Base-by-base conservation (phyloP, 2,888 invertebrate genomes). In the Ormia ochracea region DNA sequence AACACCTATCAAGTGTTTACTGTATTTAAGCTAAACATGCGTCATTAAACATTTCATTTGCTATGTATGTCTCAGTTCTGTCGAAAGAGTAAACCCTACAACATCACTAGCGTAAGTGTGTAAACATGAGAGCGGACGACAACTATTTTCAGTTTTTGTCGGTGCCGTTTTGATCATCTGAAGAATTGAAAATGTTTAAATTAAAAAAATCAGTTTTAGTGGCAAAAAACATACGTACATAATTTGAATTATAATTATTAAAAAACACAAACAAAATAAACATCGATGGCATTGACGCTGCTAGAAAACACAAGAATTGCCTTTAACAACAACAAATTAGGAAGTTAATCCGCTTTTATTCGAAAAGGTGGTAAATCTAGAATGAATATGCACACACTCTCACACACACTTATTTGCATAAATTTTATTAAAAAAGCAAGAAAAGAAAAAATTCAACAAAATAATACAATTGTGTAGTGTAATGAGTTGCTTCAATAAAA, bases 71-170 rank as follows among this genome's bases (percentile, higher is more conserved):
- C 26, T 79, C 45, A 70, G 74, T 79, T 58, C 50, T 54, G 61
- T 56, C 31, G 52, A 73, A 56, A 50, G 36, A 66, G 61, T 56
- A 61, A 69, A 50, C 58, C 36, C 61, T 56, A 70, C 33, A 65
- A 72, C 61, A 63, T 28, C 59, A 70, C 31, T 10, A 28, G 26
- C 26, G 56, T 43, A 17, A 17, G 45, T 10, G 14, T 36, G 73
- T 68, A 28, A 14, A 48, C 45, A 43, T 14, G 23, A 10, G 48
- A 56, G 28, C 65, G 50, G 41, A 63, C 17, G 31, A 31, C 58
- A n/a, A 50, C 38, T 66, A 50, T 33, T 45, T 41, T 54, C 52
- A 59, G 50, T 54, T 28, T 41, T 52, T 50, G 41, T 41, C 52
- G 61, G 28, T 31, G 31, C 23, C 21, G 7, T 36, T n/a, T n/a